Percentiles rank a stretch among this genome's conserved stretches.
phyloP scores from a whole-genome alignment of 2,797 vertebrate species.

The Lacerta agilis region DNA sequence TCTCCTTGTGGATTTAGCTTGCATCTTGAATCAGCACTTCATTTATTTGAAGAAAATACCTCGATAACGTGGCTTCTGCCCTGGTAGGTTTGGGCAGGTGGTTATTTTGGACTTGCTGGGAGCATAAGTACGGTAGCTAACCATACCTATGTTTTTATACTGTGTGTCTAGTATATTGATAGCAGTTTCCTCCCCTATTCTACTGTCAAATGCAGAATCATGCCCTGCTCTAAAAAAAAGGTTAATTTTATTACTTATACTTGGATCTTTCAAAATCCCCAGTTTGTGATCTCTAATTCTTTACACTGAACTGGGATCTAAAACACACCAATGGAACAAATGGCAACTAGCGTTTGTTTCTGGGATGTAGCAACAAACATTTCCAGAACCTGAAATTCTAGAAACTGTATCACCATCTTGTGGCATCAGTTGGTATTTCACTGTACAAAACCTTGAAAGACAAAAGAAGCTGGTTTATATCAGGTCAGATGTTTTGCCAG shows the following conservation, averaged over 20 bases:
- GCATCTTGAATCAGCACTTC: slow-evolving; percentile 25
- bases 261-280: background rate
- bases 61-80: background rate
- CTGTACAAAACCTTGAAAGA: background rate
- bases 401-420: slow-evolving; percentile 58
- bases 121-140: background rate
- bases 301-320: background rate
- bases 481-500: background rate
- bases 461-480: background rate
- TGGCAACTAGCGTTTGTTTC: background rate
- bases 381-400: background rate
- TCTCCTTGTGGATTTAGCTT: background rate
- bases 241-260: background rate
- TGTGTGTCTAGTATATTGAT: background rate
- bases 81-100: background rate
- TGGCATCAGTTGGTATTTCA: slow-evolving; percentile 22
- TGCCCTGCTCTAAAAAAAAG: background rate
- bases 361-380: rapidly evolving
- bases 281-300: background rate
- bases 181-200: background rate
- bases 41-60: background rate
- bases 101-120: background rate
- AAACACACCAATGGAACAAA: background rate
- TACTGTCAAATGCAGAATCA: background rate
- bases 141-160: background rate